These are phyloP conservation scores for Lophius piscatorius DNA, from an alignment of 2,113 vertebrate species.

Conservation along the genomic window DNA sequence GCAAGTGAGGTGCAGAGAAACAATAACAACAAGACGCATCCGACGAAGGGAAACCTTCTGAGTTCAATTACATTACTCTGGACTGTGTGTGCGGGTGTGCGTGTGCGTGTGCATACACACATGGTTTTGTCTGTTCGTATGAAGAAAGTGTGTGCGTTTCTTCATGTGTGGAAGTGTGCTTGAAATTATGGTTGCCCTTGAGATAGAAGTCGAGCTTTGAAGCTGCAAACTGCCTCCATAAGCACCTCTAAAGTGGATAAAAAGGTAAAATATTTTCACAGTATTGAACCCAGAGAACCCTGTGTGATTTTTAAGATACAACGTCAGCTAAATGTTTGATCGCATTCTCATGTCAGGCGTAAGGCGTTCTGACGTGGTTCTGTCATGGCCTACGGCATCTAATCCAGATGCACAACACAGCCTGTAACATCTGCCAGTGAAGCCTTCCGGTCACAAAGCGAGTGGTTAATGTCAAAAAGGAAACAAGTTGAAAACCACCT, in stretches of 20 bases:
- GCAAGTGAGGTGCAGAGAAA: constrained; percentile 34
- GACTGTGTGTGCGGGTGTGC: constrained; percentile 2
- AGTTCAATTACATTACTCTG: constrained; percentile 34
- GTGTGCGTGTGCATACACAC: constrained; percentile 28
- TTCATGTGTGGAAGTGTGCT: constrained; percentile 34
- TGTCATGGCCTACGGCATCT: too few species aligned
- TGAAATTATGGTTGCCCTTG: constrained; percentile 62
- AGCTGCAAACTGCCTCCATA: constrained; percentile 62
- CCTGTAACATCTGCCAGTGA: too few species aligned
- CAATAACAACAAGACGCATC: constrained; percentile 56
- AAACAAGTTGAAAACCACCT: too few species aligned
- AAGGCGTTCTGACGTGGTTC: too few species aligned
- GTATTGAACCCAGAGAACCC: constrained; percentile 12
- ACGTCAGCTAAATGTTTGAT: background rate
- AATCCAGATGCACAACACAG: too few species aligned
- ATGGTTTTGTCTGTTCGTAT: constrained; percentile 15
- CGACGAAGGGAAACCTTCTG: constrained; percentile 28
- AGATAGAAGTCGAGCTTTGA: constrained; percentile 64
- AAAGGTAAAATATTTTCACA: constrained; percentile 38
- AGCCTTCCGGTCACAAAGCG: too few species aligned
- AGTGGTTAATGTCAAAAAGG: too few species aligned
- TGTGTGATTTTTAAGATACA: constrained; percentile 21
- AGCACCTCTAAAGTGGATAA: constrained; percentile 49
- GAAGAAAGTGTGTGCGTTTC: constrained; percentile 3
- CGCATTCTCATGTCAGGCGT: too few species aligned